Base-by-base conservation (phyloP, 2,888 invertebrate species). In the Teleogryllus oceanicus region DNA sequence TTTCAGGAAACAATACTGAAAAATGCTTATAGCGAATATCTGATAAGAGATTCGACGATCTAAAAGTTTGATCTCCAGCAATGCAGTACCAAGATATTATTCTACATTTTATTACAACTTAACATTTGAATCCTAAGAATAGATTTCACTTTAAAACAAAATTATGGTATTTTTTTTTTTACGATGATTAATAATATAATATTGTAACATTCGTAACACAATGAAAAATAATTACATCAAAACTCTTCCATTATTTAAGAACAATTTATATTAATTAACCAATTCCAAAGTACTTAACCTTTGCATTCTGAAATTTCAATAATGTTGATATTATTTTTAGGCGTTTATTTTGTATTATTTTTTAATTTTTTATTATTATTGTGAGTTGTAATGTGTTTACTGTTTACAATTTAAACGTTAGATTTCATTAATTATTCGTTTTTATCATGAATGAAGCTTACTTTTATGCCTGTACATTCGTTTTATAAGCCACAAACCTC, bases 51-150 rank as follows among this genome's bases (percentile, higher is more conserved):
- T 78, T 78, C n/a, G 8, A 78, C 49, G 74, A 74, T 78, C 78
- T 78, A 78, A 74, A 78, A 24, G 24, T 78, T 78, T 74, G 78
- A 78, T 78, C 78, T 21, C 78, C 78, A 74, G 20, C 51, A 78
- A 78, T 51, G 11, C 51, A 16, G 50, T 78, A 13, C 78, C 62
- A 78, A 78, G 51, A 62, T 78, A 62, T 78, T 78, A 78, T 78
- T 78, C 51, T 51, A 78, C 78, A 49, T 78, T 78, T 78, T 50
- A 78, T n/a, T 20, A 74, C 74, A 74, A 74, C 74, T 2, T 74
- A 74, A 78, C 16, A 78, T 78, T 50, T 78, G 51, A 78, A 21
- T 74, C 37, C 74, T 75, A 78, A 78, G 74, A 78, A 78, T 78
- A 74, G 74, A 49, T 74, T 78, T 78, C 78, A 78, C 78, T 78